Percentiles rank a stretch among this genome's conserved stretches.
Conservation (phyloP, 2,797 vertebrate genomes). For the Coccyzus lansbergi region DNA sequence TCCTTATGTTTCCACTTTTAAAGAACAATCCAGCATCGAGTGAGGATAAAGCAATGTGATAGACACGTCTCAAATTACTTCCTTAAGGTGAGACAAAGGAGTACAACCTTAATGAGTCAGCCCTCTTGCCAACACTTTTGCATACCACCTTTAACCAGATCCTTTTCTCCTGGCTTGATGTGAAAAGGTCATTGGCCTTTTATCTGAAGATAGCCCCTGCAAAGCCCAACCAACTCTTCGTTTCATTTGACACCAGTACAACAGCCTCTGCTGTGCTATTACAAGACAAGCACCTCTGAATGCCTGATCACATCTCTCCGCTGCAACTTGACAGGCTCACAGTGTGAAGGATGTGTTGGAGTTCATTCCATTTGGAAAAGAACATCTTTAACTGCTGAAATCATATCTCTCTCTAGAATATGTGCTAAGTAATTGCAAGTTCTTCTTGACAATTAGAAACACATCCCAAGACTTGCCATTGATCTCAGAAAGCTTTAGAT, state of each 20-base stretch:
- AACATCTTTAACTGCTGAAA: constrained; percentile 1
- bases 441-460: background rate
- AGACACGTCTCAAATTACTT: constrained; percentile 38
- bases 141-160: constrained; percentile 7
- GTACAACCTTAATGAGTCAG: background rate
- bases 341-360: constrained; percentile 40
- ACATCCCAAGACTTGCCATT: background rate
- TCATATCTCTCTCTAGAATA: background rate
- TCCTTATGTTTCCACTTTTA: background rate
- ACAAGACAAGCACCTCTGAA: constrained; percentile 10
- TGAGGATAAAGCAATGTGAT: background rate
- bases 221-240: background rate
- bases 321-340: constrained; percentile 28
- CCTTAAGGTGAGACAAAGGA: constrained; percentile 16
- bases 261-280: background rate
- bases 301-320: constrained; percentile 5
- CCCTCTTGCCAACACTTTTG: constrained; percentile 24
- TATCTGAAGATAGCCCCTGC: constrained; percentile 40
- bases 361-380: constrained; percentile 22
- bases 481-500: background rate
- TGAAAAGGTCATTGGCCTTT: constrained; percentile 49
- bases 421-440: background rate
- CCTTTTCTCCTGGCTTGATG: constrained; percentile 11
- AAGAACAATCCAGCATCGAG: background rate
- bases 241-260: constrained; percentile 43